Evolutionary conservation across 2,888 invertebrate species (phyloP).

Genomic region (Cryptocephalus primarius): DNA sequence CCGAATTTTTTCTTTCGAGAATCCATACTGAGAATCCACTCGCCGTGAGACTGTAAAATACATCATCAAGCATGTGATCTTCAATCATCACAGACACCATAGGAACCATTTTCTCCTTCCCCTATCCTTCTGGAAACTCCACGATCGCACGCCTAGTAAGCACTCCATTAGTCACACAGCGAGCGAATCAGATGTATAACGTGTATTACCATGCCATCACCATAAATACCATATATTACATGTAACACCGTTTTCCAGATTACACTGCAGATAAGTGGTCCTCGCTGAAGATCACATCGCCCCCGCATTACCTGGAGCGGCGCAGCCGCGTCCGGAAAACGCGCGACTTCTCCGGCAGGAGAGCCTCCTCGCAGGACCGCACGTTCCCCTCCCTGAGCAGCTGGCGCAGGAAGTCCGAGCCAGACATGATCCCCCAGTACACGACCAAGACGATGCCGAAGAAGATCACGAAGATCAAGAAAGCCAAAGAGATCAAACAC

Average conservation of each 20-base stretch:
- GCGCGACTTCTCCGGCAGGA: slow-evolving; percentile 36
- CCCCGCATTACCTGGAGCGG: slow-evolving; percentile 84
- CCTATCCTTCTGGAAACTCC: no score
- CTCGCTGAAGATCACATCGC: slow-evolving; percentile 66
- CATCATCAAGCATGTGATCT: no score
- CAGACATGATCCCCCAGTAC: slow-evolving; percentile 46
- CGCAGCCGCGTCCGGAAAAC: slow-evolving; percentile 57
- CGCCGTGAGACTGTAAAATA: no score
- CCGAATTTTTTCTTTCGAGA: no score
- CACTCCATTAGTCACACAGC: no score
- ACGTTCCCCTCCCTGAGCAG: slow-evolving; percentile 48
- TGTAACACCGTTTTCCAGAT: slow-evolving; percentile 22
- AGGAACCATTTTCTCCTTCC: no score
- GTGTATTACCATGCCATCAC: no score
- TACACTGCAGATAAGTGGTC: slow-evolving; percentile 32
- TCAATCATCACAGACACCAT: no score
- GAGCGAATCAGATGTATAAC: no score
- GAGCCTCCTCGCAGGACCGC: slow-evolving; percentile 38
- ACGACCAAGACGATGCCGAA: slow-evolving; percentile 59
- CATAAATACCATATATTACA: no score
- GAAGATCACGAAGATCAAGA: slow-evolving; percentile 59
- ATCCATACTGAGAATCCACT: no score
- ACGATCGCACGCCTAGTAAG: no score
- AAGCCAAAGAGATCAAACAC: slow-evolving; percentile 48
- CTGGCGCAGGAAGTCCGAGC: slow-evolving; percentile 64